These are phyloP conservation scores for Pangasius djambal DNA, from an alignment of 2,797 vertebrate genomes.

Conservation along the genomic window DNA sequence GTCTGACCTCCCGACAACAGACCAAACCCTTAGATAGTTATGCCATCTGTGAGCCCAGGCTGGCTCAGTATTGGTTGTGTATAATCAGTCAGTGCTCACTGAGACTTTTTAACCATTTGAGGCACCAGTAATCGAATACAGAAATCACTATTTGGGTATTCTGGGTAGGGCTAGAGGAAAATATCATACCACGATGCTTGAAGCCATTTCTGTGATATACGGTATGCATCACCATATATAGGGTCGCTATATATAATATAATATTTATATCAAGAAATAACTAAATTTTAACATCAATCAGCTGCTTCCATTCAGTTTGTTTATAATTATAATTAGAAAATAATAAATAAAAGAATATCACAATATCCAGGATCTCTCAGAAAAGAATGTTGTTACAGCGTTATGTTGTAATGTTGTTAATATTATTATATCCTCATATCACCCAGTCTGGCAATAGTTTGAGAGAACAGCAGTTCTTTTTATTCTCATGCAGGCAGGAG, in stretches of 20 bases:
- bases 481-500: background rate
- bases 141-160: background rate
- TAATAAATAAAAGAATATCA: background rate
- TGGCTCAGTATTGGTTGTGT: background rate
- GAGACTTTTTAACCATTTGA: background rate
- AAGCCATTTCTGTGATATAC: background rate
- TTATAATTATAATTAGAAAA: background rate
- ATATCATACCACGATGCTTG: background rate
- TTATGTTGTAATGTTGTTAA: background rate
- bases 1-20: conserved; percentile 3
- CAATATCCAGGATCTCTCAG: background rate
- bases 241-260: too few species aligned
- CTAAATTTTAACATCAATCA: background rate
- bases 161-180: background rate
- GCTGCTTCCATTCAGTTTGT: background rate
- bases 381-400: background rate
- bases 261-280: too few species aligned
- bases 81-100: background rate
- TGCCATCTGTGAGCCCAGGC: conserved; percentile 15
- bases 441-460: background rate
- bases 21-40: background rate
- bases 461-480: conserved; percentile 5
- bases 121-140: background rate
- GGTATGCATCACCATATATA: background rate
- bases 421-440: background rate